Evolutionary conservation across 2,888 invertebrate species (phyloP).

Genomic region (Julus scandinavius): DNA sequence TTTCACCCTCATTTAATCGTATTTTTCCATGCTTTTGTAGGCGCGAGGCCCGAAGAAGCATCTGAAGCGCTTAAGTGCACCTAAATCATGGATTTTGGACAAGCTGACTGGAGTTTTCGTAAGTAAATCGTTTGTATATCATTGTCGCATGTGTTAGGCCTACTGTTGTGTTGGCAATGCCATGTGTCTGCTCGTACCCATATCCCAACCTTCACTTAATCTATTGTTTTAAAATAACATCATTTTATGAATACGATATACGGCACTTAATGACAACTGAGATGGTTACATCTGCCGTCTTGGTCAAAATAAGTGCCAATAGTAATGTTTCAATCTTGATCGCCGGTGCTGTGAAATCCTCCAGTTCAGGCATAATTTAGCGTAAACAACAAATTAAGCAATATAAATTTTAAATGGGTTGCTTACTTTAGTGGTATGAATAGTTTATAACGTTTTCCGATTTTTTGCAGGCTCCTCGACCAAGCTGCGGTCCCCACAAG

Average conservation of each 20-base stretch:
- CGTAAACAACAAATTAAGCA: neutral
- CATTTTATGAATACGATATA: neutral
- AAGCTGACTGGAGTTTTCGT: conserved; percentile 94
- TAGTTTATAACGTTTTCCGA: conserved; percentile 9
- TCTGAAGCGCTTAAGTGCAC: conserved; percentile 98
- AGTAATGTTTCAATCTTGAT: neutral
- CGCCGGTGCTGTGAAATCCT: neutral
- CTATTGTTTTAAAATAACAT: too few species aligned
- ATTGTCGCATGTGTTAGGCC: neutral
- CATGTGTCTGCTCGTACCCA: too few species aligned
- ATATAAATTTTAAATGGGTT: too few species aligned
- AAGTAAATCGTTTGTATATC: conserved; percentile 50
- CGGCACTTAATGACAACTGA: neutral
- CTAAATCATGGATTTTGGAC: conserved; percentile 99
- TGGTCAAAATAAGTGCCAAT: neutral
- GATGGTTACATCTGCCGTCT: neutral
- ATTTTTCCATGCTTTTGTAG: conserved; percentile 64
- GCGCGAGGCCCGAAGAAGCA: conserved; percentile 99
- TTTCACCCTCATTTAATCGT: neutral
- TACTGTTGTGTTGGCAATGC: neutral
- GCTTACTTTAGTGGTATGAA: too few species aligned
- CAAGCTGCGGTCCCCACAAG: conserved; percentile 98
- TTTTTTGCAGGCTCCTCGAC: conserved; percentile 81
- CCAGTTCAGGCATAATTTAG: neutral
- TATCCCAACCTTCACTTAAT: too few species aligned